Conservation (phyloP, 2,888 invertebrate species). For the Osmoderma eremita region DNA sequence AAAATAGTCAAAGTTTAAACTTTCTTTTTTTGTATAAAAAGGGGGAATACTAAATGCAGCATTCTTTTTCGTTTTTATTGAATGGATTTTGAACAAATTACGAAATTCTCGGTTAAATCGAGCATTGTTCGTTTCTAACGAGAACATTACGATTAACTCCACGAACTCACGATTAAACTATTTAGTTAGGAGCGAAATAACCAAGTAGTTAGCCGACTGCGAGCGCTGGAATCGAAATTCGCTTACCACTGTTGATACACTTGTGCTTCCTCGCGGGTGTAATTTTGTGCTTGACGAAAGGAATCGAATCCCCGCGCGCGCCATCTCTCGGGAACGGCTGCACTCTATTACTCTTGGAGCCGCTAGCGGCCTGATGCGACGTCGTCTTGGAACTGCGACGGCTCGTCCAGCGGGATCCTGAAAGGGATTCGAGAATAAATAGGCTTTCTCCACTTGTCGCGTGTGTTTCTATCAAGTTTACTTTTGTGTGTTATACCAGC, state of each 20-base stretch:
- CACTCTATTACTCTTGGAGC: slow-evolving; percentile 3
- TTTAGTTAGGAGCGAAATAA: neutral
- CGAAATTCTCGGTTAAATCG: no score
- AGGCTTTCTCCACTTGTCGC: no score
- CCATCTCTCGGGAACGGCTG: slow-evolving; percentile 25
- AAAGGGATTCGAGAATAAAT: neutral
- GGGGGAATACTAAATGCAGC: no score
- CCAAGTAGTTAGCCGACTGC: neutral
- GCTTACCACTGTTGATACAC: slow-evolving; percentile 27
- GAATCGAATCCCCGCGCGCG: slow-evolving; percentile 24
- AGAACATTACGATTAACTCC: no score
- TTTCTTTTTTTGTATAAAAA: no score
- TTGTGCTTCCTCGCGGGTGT: slow-evolving; percentile 24
- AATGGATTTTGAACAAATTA: no score
- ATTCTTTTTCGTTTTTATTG: no score
- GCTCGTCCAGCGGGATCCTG: slow-evolving; percentile 22
- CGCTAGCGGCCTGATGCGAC: neutral
- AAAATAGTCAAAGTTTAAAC: no score
- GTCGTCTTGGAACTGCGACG: slow-evolving; percentile 12
- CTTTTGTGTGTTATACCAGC: no score
- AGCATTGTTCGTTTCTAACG: no score
- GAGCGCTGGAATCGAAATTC: neutral
- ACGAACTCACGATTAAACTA: neutral
- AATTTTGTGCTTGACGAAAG: slow-evolving; percentile 31
- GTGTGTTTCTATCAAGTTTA: no score